Evolutionary conservation across 2,797 vertebrate species (phyloP), one percentile per base, ranked within the genome.

Genomic region (Allochrocebus solatus): DNA sequence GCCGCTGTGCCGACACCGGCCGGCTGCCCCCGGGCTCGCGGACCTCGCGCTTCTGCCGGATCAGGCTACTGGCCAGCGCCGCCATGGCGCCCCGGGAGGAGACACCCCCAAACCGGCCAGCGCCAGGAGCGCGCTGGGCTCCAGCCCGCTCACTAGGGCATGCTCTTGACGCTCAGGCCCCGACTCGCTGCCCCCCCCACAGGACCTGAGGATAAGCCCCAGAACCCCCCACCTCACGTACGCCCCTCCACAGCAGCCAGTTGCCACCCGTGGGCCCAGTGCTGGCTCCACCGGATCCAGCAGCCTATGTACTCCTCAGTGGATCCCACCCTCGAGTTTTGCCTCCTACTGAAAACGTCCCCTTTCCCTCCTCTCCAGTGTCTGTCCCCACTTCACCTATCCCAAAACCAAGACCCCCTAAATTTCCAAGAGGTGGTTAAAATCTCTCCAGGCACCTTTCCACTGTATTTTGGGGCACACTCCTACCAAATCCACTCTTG

Each of bases 41-140:
- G 98, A 99, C 98, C 98, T 99, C 99, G 97, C 99, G 98, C 97
- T 99, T 99, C 98, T 99, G 99, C 90, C 99, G 99, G 98, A 99
- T 99, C 74, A 99, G 98, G 96, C 99, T 99, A 98, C 99, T 99
- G 99, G 99, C 99, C 59, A 99, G 99, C 24, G 99, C 99, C 30
- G 99, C 99, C 99, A 99, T 99, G 64, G 96, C 83, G 92, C 93
- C 92, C 95, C 96, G 22, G 95, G 96, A 97, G 96, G 87, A 97
- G 97, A 91, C 90, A 98, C 97, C 98, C 98, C 97, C 93, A 97
- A 97, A 98, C 95, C 86, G 28, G 93, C 93, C 53, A 83, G 91
- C 79, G 24, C 84, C 89, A 53, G 36, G 93, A 93, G 95, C 72
- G n/a, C 46, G 46, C 91, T 70, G 67, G 90, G 86, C 79, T 89